These are phyloP conservation scores for Argyra leucocephala DNA, from an alignment of 2,888 invertebrate genomes.

Conservation along the genomic window DNA sequence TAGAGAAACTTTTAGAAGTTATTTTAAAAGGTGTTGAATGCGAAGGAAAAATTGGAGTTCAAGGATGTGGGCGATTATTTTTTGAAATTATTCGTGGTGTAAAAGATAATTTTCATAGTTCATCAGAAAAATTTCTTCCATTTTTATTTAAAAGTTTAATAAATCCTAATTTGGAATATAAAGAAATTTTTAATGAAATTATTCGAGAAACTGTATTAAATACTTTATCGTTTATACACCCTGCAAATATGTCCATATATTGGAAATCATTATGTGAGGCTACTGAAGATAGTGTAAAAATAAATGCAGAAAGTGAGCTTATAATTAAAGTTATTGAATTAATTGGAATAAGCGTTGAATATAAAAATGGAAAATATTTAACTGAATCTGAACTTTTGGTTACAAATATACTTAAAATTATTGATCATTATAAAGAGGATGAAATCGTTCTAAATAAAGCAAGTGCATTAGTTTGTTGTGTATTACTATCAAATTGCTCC, in stretches of 20 bases:
- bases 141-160: conserved; percentile 55
- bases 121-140: conserved; percentile 60
- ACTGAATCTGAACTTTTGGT: conserved; percentile 52
- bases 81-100: conserved; percentile 84
- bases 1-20: conserved; percentile 59
- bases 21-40: conserved; percentile 57
- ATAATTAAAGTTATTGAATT: conserved; percentile 48
- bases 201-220: conserved; percentile 56
- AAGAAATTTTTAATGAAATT: conserved; percentile 47
- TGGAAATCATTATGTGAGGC: conserved; percentile 51
- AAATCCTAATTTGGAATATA: conserved; percentile 38
- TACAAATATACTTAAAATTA: conserved; percentile 43
- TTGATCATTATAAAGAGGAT: conserved; percentile 24
- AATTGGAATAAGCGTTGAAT: conserved; percentile 52
- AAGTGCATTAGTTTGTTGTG: conserved; percentile 49
- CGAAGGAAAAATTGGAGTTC: conserved; percentile 60
- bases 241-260: conserved; percentile 55
- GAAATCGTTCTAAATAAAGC: conserved; percentile 25
- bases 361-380: conserved; percentile 56
- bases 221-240: conserved; percentile 52
- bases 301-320: conserved; percentile 17
- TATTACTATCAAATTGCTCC: conserved; percentile 53
- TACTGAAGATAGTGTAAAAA: conserved; percentile 28
- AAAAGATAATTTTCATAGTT: conserved; percentile 75
- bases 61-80: conserved; percentile 75